Base-by-base conservation (phyloP, 1,140 invertebrate genomes). In the Polyergus mexicanus region DNA sequence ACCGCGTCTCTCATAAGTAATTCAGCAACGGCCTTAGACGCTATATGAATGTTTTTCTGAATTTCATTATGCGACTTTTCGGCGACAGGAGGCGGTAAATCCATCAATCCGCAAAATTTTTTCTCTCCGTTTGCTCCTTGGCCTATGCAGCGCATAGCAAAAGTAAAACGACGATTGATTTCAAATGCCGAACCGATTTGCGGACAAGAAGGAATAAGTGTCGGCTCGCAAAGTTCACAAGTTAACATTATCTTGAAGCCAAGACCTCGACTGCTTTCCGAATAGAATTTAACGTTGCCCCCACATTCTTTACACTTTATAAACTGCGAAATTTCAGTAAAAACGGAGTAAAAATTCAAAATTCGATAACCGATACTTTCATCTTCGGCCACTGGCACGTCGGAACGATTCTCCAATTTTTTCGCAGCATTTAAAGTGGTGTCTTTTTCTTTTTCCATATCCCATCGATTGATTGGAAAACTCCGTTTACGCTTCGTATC, bases 1-100 rank as follows among this genome's bases (percentile, higher is more conserved):
- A 81, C 44, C 51, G 77, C 65, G 19, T 81, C n/a, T 58, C 58
- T 81, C n/a, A 81, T 81, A 2, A 19, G 4, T 25, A 69, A 41
- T 56, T 69, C 32, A 4, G 77, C 77, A 16, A 81, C 35, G 2
- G 77, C 35, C n/a, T 81, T 81, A 5, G 51, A 69, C 41, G 77
- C 63, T 38, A 22, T 2, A 69, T 54, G 38, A 69, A 81, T 58
- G 25, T 69, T 81, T 2, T 54, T 62, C 16, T 38, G 32, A 16
- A 65, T 38, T 65, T 38, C 32, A n/a, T 65, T 0, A 19, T n/a
- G 19, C 19, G 32, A 38, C 35, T 35, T 65, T 65, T 19, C 32
- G 35, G 63, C 32, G 6, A 38, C 32, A 38, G 22, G 63, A 10
- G 32, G 19, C 19, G 32, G 32, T 16, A 65, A 65, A n/a, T n/a